Conservation (phyloP, 2,797 vertebrate genomes). For the Microcaecilia unicolor region DNA sequence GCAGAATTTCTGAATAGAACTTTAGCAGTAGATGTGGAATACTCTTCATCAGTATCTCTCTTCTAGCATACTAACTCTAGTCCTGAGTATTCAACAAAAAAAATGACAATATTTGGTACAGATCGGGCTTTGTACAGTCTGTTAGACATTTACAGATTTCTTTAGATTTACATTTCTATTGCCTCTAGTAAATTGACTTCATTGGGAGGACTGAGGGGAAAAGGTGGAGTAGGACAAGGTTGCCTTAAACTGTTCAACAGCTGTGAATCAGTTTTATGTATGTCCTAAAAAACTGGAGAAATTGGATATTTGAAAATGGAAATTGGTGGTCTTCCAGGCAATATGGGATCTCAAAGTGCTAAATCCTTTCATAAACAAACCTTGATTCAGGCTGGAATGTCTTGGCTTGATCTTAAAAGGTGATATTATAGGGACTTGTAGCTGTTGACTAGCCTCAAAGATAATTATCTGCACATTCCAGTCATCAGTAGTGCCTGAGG, state of each 20-base stretch:
- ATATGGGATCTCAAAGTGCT: conserved; percentile 60
- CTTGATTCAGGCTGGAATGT: conserved; percentile 62
- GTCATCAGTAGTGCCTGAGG: conserved; percentile 32
- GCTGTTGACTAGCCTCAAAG: conserved; percentile 46
- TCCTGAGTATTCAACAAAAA: conserved; percentile 3
- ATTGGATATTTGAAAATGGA: conserved; percentile 59
- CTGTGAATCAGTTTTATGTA: conserved; percentile 33
- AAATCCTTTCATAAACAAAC: conserved; percentile 70
- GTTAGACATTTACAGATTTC: not conserved
- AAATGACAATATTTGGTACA: conserved; percentile 4
- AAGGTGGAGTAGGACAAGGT: not conserved
- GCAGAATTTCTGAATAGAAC: not conserved
- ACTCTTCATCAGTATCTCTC: not conserved
- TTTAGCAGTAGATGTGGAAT: not conserved
- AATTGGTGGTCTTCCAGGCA: conserved; percentile 59
- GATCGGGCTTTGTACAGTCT: conserved; percentile 13
- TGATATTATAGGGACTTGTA: conserved; percentile 51
- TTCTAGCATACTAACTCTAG: not conserved
- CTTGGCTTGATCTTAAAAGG: conserved; percentile 64
- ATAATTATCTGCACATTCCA: conserved; percentile 64
- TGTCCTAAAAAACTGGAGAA: conserved; percentile 47
- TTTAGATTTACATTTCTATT: conserved; percentile 19
- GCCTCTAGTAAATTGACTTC: conserved; percentile 23
- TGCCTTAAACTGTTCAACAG: conserved; percentile 15
- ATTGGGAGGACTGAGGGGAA: conserved; percentile 15